phyloP scores from a whole-genome alignment of 2,797 vertebrate species.

The Malacoraja senta region DNA sequence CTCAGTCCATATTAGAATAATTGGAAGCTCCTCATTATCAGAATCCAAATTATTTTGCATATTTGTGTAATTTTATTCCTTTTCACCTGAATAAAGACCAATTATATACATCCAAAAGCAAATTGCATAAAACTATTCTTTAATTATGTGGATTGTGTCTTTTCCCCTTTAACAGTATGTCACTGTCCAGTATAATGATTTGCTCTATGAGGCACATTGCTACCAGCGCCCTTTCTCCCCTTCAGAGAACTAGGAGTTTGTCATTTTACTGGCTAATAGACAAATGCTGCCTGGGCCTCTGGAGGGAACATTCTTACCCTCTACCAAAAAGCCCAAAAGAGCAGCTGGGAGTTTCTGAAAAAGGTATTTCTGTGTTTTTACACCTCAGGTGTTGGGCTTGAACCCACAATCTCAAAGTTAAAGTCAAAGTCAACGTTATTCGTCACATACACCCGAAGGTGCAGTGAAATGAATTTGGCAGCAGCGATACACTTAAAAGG shows the following conservation, averaged over 20 bases:
- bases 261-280: background rate
- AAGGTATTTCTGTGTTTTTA: background rate
- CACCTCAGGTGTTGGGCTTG: background rate
- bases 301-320: background rate
- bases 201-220: background rate
- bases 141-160: background rate
- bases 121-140: background rate
- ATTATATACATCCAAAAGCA: background rate
- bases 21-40: background rate
- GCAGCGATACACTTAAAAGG: no score
- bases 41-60: no score
- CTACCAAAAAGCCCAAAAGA: background rate
- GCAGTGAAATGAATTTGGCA: no score
- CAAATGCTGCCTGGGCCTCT: background rate
- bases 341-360: background rate
- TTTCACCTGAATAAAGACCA: background rate
- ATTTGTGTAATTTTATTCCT: background rate
- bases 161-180: background rate
- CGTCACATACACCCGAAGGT: no score
- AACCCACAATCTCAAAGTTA: background rate
- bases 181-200: background rate
- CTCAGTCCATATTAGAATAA: background rate
- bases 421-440: no score
- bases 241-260: background rate
- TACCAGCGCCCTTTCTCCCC: background rate